Evolutionary conservation across 1,140 invertebrate species (phyloP).

Genomic region (Drosophila lini): DNA sequence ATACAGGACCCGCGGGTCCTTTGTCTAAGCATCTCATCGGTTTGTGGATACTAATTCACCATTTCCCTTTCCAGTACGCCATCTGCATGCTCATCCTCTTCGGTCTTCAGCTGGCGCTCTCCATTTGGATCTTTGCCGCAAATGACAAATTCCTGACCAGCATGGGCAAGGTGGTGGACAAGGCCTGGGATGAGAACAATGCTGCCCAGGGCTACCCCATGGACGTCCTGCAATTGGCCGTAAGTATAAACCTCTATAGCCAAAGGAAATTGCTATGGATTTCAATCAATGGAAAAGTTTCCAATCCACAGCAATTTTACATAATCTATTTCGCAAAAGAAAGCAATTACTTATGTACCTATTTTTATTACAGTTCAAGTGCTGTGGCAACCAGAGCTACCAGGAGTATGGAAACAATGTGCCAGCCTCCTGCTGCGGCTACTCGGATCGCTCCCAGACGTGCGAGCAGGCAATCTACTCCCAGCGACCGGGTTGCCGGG

Average conservation of each 20-base stretch:
- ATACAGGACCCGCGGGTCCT: background rate
- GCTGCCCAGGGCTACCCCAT: constrained; percentile 52
- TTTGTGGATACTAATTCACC: background rate
- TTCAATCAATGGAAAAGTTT: background rate
- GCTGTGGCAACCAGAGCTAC: constrained; percentile 86
- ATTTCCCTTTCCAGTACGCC: constrained; percentile 86
- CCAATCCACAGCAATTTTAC: background rate
- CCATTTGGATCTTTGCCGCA: constrained; percentile 86
- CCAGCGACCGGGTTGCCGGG: constrained; percentile 83
- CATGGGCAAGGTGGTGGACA: constrained; percentile 84
- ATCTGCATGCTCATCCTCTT: constrained; percentile 87
- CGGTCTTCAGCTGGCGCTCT: constrained; percentile 87
- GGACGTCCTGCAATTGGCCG: constrained; percentile 70
- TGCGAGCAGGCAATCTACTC: constrained; percentile 67
- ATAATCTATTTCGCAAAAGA: background rate
- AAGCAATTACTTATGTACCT: background rate
- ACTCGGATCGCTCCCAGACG: constrained; percentile 58
- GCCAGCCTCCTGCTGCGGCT: constrained; percentile 84
- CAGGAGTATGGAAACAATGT: constrained; percentile 81
- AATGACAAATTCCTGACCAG: constrained; percentile 83
- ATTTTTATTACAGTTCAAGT: constrained; percentile 85
- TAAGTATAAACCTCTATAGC: constrained; percentile 41
- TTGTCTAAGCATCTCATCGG: too few species aligned
- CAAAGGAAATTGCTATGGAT: background rate
- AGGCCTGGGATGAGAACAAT: constrained; percentile 64